Evolutionary conservation across 2,797 vertebrate species (phyloP), one percentile per base, ranked within the genome.

Genomic region (Pipistrellus nathusii): DNA sequence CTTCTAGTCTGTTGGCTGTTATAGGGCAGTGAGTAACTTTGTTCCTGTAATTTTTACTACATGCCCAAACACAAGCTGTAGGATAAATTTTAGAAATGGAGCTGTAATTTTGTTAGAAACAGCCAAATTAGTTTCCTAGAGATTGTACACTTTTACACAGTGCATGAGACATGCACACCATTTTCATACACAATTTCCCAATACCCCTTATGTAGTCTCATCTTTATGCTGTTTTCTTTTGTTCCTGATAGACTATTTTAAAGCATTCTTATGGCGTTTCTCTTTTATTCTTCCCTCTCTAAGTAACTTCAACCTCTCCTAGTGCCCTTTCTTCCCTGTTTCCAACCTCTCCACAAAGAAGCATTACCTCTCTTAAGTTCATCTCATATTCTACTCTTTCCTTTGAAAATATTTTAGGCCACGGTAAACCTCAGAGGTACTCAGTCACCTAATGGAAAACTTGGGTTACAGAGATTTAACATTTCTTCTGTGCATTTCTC

Each of bases 361-460:
- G 14, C 17, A 14, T 76, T 87, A 82, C 23, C 64, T 90, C 1
- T 44, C 38, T 9, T n/a, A 32, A n/a, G 6, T 75, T 90, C 8
- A 66, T 80, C 53, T 35, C 13, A n/a, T 18, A 69, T 15, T 91
- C 44, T 89, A 5, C 10, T 51, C 2, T 59, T 83, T 44, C 21
- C 14, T 9, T 89, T 68, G 55, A 83, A 94, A 75, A n/a, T 92
- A 59, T 88, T 72, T 90, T 95, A 85, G 13, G 66, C 72, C 25
- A 46, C 38, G 83, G 78, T n/a, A 68, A 78, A 55, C 20, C 10
- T 68, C 46, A 85, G 48, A 81, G 55, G 15, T 90, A 89, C n/a
- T 87, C 48, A 77, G 41, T 51, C 25, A 73, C 27, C 57, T 55
- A 27, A 44, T 76, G n/a, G 38, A 92, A 75, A 92, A 62, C 46